Conservation (phyloP, 2,113 vertebrate species). For the Tylochromis polylepis region DNA sequence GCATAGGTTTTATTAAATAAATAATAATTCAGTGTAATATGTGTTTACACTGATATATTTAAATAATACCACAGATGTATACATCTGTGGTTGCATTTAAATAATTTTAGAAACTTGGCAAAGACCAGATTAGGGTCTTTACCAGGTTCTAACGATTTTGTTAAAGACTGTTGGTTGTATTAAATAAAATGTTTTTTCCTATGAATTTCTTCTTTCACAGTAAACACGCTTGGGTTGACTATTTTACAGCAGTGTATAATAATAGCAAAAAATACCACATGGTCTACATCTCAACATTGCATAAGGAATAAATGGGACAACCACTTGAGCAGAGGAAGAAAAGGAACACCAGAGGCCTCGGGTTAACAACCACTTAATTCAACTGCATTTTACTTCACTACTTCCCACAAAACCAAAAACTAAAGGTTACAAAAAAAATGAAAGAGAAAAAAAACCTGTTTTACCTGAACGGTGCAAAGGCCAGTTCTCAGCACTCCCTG, state of each 20-base stretch:
- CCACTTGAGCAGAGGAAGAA: not conserved
- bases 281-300: constrained; percentile 51
- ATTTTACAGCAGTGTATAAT: constrained; percentile 3
- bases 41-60: not conserved
- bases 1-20: not conserved
- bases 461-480: constrained; percentile 21
- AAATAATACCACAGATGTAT: not conserved
- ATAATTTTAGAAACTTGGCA: not conserved
- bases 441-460: not conserved
- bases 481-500: not conserved
- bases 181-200: not conserved
- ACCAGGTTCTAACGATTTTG: fast-evolving
- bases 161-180: not conserved
- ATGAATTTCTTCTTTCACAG: not conserved
- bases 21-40: not conserved
- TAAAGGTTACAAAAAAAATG: constrained; percentile 2
- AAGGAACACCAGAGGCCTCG: constrained; percentile 57
- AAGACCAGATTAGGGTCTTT: not conserved
- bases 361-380: constrained; percentile 60
- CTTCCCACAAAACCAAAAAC: constrained; percentile 37
- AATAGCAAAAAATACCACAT: constrained; percentile 37
- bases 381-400: constrained; percentile 64
- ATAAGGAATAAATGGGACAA: constrained; percentile 39
- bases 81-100: not conserved
- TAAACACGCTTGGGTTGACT: not conserved